phyloP scores from a whole-genome alignment of 2,113 vertebrate species.

The Microcebus jonahi region DNA sequence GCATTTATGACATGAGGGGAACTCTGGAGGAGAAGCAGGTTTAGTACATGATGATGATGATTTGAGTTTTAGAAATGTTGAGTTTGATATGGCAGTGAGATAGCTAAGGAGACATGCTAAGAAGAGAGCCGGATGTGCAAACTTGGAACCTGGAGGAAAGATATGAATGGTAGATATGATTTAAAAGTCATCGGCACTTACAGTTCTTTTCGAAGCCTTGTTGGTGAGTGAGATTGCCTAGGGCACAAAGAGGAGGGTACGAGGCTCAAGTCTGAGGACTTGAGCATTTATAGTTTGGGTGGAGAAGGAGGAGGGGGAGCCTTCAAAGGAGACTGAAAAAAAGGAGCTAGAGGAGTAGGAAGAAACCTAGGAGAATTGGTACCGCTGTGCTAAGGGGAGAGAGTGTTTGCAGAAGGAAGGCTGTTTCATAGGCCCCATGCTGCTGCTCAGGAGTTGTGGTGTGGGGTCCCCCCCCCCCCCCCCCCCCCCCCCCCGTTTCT shows the following conservation, averaged over 20 bases:
- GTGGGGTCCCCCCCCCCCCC: too few species aligned
- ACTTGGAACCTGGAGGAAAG: neutral
- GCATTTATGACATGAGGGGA: neutral
- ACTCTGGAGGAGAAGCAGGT: neutral
- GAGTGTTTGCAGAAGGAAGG: neutral
- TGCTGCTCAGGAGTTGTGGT: neutral
- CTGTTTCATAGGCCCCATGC: neutral
- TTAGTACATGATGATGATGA: neutral
- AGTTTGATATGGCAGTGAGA: neutral
- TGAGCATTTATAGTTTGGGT: neutral
- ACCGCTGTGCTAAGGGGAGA: neutral
- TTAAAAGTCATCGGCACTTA: neutral
- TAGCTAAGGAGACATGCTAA: neutral
- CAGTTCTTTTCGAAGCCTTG: neutral
- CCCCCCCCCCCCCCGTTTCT: too few species aligned
- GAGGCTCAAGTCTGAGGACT: neutral
- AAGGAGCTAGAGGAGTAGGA: neutral
- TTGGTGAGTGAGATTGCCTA: neutral
- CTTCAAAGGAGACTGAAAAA: neutral
- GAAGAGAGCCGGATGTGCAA: neutral
- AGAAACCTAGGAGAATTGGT: neutral
- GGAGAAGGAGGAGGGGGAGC: neutral
- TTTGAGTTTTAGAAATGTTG: neutral
- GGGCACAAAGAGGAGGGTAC: neutral
- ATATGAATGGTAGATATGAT: neutral